Conservation (phyloP, 2,797 vertebrate species). For the Remorina albescens region DNA sequence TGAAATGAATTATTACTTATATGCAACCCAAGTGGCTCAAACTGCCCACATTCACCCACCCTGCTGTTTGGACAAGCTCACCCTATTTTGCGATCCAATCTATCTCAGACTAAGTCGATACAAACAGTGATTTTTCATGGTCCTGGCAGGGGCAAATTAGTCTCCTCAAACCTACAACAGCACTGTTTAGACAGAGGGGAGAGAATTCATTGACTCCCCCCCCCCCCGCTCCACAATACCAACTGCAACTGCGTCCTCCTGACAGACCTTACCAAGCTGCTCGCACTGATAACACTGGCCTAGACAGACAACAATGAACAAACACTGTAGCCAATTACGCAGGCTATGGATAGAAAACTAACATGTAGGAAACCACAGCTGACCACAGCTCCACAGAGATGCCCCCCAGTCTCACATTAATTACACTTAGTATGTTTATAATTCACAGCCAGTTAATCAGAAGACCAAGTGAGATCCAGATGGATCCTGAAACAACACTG, state of each 20-base stretch:
- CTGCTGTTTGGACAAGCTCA: constrained; percentile 46
- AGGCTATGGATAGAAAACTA: constrained; percentile 54
- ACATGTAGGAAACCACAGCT: constrained; percentile 62
- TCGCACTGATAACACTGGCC: constrained; percentile 68
- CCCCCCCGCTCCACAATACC: constrained; percentile 51
- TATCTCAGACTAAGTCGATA: constrained; percentile 56
- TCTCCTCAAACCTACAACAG: constrained; percentile 56
- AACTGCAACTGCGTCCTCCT: constrained; percentile 55
- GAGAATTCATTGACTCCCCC: constrained; percentile 66
- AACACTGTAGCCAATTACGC: constrained; percentile 71
- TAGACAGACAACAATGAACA: constrained; percentile 66
- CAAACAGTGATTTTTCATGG: constrained; percentile 63
- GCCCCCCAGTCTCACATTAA: constrained; percentile 68
- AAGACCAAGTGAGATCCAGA: constrained; percentile 54
- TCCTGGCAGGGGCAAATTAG: constrained; percentile 62
- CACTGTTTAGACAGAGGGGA: constrained; percentile 54
- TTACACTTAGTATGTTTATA: constrained; percentile 62
- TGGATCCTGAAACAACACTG: constrained; percentile 43
- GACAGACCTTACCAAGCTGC: constrained; percentile 73
- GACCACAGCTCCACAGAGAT: constrained; percentile 59
- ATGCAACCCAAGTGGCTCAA: constrained; percentile 8
- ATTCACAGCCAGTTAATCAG: constrained; percentile 64
- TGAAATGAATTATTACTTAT: constrained; percentile 27
- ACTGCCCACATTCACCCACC: constrained; percentile 18
- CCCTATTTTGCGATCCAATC: constrained; percentile 62